phyloP scores from a whole-genome alignment of 2,888 invertebrate species.

The Sarcophaga carnaria region DNA sequence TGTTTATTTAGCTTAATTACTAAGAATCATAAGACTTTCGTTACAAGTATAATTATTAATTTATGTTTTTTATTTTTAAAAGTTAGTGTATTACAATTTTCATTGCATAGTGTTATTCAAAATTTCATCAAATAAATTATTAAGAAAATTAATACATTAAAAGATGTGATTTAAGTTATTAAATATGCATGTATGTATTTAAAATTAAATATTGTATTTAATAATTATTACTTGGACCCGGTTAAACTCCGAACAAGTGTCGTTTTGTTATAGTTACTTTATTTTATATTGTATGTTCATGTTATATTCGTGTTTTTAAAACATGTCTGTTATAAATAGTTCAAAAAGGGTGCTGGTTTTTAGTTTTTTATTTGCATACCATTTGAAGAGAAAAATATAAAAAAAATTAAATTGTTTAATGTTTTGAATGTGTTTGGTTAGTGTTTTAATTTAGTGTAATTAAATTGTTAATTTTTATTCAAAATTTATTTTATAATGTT shows the following conservation, averaged over 20 bases:
- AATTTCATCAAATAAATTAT: conserved; percentile 5
- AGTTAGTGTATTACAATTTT: conserved; percentile 16
- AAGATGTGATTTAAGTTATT: neutral
- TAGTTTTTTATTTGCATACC: neutral
- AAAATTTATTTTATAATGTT: conserved; percentile 37
- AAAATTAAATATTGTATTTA: conserved; percentile 28
- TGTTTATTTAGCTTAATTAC: conserved; percentile 75
- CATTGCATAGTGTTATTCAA: conserved; percentile 55
- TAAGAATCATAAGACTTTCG: conserved; percentile 82
- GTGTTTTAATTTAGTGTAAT: conserved; percentile 24
- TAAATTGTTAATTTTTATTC: conserved; percentile 41
- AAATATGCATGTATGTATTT: neutral
- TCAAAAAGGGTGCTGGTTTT: neutral
- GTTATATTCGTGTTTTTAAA: conserved; percentile 14
- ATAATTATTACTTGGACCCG: conserved; percentile 76
- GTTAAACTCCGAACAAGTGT: conserved; percentile 78
- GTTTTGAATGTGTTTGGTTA: neutral
- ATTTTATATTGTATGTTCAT: conserved; percentile 31
- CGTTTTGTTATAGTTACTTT: conserved; percentile 49
- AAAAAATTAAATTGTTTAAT: too few species aligned
- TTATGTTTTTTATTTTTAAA: conserved; percentile 34
- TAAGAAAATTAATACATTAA: conserved; percentile 15
- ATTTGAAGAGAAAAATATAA: too few species aligned
- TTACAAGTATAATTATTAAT: conserved; percentile 79
- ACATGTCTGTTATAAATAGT: neutral